Conservation (phyloP, 1,140 invertebrate genomes). For the Drosophila willistoni region DNA sequence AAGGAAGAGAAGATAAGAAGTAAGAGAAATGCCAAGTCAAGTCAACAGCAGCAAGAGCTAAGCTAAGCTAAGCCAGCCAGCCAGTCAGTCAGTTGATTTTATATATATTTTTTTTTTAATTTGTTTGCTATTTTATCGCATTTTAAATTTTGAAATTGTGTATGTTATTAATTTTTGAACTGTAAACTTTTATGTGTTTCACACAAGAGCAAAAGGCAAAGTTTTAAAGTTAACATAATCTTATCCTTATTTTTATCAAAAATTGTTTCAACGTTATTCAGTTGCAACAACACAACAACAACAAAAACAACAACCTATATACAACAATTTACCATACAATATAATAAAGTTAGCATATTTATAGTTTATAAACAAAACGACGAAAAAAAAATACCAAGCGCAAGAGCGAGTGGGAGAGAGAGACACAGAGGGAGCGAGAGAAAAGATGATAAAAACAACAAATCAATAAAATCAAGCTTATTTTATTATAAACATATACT, state of each 20-base stretch:
- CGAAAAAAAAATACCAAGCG: neutral
- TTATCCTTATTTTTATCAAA: constrained; percentile 8
- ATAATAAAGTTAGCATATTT: constrained; percentile 60
- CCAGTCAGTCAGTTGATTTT: constrained; percentile 18
- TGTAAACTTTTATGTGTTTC: neutral
- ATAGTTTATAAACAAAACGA: constrained; percentile 57
- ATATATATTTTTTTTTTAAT: neutral
- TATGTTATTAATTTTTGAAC: constrained; percentile 35
- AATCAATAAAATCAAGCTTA: constrained; percentile 41
- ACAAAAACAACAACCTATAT: constrained; percentile 55
- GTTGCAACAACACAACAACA: constrained; percentile 31
- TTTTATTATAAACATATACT: constrained; percentile 36
- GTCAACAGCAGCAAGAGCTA: neutral
- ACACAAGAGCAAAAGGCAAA: constrained; percentile 24
- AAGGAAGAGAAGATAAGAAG: constrained; percentile 15
- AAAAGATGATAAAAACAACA: constrained; percentile 21
- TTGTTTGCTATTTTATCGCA: too few relatives aligned
- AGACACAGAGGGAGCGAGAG: neutral
- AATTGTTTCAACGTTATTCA: constrained; percentile 29
- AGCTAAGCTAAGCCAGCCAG: constrained; percentile 39
- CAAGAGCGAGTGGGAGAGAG: neutral
- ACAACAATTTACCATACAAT: constrained; percentile 64
- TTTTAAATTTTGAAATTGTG: constrained; percentile 32
- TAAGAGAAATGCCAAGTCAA: constrained; percentile 1
- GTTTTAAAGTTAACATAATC: constrained; percentile 40